phyloP scores from a whole-genome alignment of 2,113 vertebrate species.

The Scomber japonicus region DNA sequence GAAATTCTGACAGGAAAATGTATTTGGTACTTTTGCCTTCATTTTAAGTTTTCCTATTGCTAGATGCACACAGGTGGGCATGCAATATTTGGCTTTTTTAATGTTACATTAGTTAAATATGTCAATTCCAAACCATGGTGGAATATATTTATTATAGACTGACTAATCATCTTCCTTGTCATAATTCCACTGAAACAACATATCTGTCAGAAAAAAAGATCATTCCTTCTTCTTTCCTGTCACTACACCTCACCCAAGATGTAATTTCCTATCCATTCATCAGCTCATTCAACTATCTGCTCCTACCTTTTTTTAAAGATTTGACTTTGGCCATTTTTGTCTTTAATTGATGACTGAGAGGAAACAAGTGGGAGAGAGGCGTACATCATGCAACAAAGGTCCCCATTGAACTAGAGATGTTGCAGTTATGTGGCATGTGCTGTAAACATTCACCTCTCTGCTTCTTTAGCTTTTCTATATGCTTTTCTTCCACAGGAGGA shows the following conservation, averaged over 20 bases:
- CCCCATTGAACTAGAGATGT: no score
- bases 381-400: no score
- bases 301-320: not conserved
- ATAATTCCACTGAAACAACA: not conserved
- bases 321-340: no score
- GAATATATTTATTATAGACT: not conserved
- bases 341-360: no score
- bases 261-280: not conserved
- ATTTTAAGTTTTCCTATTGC: not conserved
- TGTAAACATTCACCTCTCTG: no score
- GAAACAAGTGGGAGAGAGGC: no score
- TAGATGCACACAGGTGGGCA: not conserved
- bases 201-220: not conserved
- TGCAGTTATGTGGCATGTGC: no score
- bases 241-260: no score
- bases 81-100: not conserved
- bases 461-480: not conserved
- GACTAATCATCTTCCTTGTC: not conserved
- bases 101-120: not conserved
- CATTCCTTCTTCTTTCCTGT: not conserved
- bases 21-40: not conserved
- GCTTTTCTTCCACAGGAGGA: conserved; percentile 44
- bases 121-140: not conserved
- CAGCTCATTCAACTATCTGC: not conserved
- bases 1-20: not conserved